These are phyloP conservation scores for Crioceris asparagi DNA, from an alignment of 2,888 invertebrate genomes.

Conservation along the genomic window DNA sequence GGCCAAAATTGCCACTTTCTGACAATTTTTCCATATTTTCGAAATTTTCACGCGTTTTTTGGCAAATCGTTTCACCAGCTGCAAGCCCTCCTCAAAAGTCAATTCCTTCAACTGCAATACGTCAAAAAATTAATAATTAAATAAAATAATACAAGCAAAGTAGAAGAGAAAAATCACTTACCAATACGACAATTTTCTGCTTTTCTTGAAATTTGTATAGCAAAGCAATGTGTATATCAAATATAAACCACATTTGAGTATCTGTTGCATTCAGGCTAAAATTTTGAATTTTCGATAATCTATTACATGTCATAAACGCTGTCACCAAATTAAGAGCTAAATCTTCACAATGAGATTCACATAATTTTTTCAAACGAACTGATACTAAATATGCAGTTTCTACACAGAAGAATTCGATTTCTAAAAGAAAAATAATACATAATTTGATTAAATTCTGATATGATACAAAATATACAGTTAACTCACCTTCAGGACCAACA, in stretches of 20 bases:
- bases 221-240: slow-evolving; percentile 49
- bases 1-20: slow-evolving; percentile 45
- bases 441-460: no score
- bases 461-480: no score
- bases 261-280: slow-evolving; percentile 35
- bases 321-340: slow-evolving; percentile 48
- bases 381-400: slow-evolving; percentile 48
- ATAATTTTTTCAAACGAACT: slow-evolving; percentile 48
- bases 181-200: slow-evolving; percentile 43
- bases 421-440: no score
- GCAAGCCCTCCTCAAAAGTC: slow-evolving; percentile 43
- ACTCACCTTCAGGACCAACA: slow-evolving; percentile 32
- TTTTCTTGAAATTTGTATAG: slow-evolving; percentile 46
- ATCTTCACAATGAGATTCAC: slow-evolving; percentile 51
- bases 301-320: slow-evolving; percentile 37
- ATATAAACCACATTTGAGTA: slow-evolving; percentile 46
- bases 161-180: slow-evolving; percentile 21
- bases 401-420: slow-evolving; percentile 44
- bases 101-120: slow-evolving; percentile 43
- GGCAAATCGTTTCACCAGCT: slow-evolving; percentile 43
- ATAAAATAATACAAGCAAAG: slow-evolving; percentile 3
- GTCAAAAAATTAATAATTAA: slow-evolving; percentile 3
- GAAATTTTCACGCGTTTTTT: slow-evolving; percentile 40
- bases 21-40: slow-evolving; percentile 46
- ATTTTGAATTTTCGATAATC: slow-evolving; percentile 29